Conservation (phyloP, 2,113 vertebrate genomes). For the Cebidichthys violaceus region DNA sequence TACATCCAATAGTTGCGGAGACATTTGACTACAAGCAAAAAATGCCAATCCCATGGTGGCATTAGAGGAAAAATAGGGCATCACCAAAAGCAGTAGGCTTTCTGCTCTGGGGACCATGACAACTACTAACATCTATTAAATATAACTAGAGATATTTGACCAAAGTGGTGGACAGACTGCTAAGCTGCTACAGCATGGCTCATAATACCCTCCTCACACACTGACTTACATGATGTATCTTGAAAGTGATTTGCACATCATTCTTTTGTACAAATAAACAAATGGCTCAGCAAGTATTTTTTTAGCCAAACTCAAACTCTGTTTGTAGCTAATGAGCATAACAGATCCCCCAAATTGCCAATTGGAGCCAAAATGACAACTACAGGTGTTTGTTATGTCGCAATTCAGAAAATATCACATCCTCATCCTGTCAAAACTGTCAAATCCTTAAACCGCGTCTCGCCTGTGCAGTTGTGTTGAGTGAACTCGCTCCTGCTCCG, state of each 20-base stretch:
- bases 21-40: not conserved
- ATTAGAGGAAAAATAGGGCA: not conserved
- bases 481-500: slow-evolving; percentile 43
- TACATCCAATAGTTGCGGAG: not conserved
- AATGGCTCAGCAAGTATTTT: not conserved
- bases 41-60: not conserved
- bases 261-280: not conserved
- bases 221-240: not conserved
- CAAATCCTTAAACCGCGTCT: slow-evolving; percentile 14
- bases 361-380: slow-evolving; percentile 25
- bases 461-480: slow-evolving; percentile 8
- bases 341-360: slow-evolving; percentile 38
- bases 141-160: not conserved
- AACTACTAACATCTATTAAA: not conserved
- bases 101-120: not conserved
- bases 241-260: not conserved
- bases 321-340: slow-evolving; percentile 43
- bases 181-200: not conserved
- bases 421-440: slow-evolving; percentile 56
- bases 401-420: slow-evolving; percentile 35
- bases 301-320: not conserved
- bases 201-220: not conserved
- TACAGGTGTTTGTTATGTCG: slow-evolving; percentile 53
- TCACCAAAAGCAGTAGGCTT: not conserved
- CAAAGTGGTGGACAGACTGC: not conserved